phyloP scores from a whole-genome alignment of 1,140 invertebrate species.

The Zeugodacus cucurbitae region DNA sequence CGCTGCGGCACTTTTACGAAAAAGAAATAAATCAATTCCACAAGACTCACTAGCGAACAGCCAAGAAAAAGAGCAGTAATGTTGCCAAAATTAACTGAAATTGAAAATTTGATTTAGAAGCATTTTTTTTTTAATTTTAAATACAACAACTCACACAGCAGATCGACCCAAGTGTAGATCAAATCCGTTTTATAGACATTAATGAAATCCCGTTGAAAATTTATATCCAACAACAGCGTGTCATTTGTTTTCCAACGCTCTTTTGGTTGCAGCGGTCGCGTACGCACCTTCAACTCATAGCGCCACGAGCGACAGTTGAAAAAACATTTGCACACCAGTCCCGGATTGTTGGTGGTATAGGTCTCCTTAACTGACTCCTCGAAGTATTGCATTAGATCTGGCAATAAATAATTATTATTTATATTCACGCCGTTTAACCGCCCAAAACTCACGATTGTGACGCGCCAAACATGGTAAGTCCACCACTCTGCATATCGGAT shows the following conservation, averaged over 20 bases:
- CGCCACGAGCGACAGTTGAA: slow-evolving; percentile 55
- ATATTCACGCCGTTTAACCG: neutral
- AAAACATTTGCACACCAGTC: slow-evolving; percentile 54
- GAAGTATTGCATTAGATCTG: slow-evolving; percentile 38
- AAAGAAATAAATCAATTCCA: slow-evolving; percentile 77
- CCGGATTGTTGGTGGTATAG: slow-evolving; percentile 35
- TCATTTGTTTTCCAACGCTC: neutral
- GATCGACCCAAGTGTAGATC: slow-evolving; percentile 56
- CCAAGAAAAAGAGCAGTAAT: slow-evolving; percentile 78
- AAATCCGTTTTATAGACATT: slow-evolving; percentile 54
- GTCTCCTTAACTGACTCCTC: neutral
- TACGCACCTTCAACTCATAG: slow-evolving; percentile 26
- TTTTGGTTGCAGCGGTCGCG: neutral
- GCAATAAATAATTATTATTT: neutral
- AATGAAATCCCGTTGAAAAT: slow-evolving; percentile 42
- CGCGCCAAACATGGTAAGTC: slow-evolving; percentile 54
- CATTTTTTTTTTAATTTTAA: too few species aligned
- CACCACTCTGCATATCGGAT: slow-evolving; percentile 46
- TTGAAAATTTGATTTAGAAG: neutral
- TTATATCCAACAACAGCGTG: neutral
- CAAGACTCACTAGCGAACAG: slow-evolving; percentile 74
- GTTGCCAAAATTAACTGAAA: slow-evolving; percentile 74
- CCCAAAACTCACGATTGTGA: slow-evolving; percentile 43
- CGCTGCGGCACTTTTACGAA: slow-evolving; percentile 58
- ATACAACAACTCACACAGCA: slow-evolving; percentile 49